Evolutionary conservation across 2,888 invertebrate species (phyloP), one percentile per base, ranked within the genome.

Genomic region (Eremobia ochroleuca): DNA sequence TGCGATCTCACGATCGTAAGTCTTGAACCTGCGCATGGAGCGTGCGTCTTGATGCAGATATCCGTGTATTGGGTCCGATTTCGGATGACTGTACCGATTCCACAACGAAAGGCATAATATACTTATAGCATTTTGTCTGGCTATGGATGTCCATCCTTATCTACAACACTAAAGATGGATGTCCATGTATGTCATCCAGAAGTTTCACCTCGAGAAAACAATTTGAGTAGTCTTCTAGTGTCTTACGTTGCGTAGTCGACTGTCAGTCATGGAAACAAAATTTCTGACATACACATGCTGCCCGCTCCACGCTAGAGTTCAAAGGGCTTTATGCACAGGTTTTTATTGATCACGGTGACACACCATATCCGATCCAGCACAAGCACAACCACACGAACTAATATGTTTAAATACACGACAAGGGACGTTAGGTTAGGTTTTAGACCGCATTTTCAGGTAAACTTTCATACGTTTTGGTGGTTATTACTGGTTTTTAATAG

Each of bases 1-100:
- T 98, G 99, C 97, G 97, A 97, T 95, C 97, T 97, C 93, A 98
- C 98, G 93, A 98, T 98, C 97, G 98, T 98, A 98, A 98, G 98
- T 98, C 91, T 82, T 91, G 94, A 93, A 94, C 94, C 88, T 85
- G 91, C 92, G 95, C 95, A 95, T 90, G 96, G 94, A 95, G 96
- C 95, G 96, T 93, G 95, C 94, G 94, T 93, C 92, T 90, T 92
- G 93, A 92, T 93, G 92, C 95, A 92, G 94, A 92, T 94, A 94
- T 95, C 89, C 94, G 93, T 91, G 91, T 85, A 92, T 91, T 92
- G 77, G 76, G 77, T 87, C 82, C 77, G 70, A 83, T 76, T 77
- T 76, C 34, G n/a, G 46, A 77, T 84, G 79, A 76, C 77, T 64
- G 49, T 61, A 64, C 37, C 72, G 83, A 84, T 62, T 86, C 34